A percentile compares a stretch with the other conserved stretches of the same genome.
These are phyloP conservation scores for Gallinago stenura DNA, from an alignment of 2,797 vertebrate genomes.

Conservation along the genomic window DNA sequence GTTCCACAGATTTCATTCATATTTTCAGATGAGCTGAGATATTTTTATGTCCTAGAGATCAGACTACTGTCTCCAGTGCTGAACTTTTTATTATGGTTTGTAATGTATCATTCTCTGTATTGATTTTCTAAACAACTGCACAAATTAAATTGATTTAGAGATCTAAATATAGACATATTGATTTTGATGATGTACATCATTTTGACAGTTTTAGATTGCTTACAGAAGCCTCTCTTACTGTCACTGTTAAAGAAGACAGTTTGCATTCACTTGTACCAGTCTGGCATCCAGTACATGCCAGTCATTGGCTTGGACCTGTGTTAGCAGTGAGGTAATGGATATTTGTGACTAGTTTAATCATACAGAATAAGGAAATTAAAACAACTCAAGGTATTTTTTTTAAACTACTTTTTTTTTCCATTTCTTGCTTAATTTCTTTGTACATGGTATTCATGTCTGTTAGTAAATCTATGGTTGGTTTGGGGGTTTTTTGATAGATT, in stretches of 20 bases:
- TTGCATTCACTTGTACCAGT: not conserved
- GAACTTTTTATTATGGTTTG: not conserved
- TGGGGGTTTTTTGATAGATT: not conserved
- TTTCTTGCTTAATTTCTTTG: not conserved
- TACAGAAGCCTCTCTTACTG: not conserved
- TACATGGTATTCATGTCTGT: not conserved
- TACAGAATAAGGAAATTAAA: not conserved
- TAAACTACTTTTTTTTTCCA: accelerated
- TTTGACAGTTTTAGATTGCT: not conserved
- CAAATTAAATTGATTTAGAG: not conserved
- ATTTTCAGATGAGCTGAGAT: not conserved
- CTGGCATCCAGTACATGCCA: not conserved
- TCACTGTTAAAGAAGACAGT: not conserved
- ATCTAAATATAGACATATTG: not conserved
- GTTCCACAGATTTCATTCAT: not conserved
- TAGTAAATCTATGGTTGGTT: not conserved
- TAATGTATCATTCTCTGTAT: not conserved
- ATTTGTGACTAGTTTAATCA: not conserved
- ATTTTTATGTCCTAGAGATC: not conserved
- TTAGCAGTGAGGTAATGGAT: not conserved
- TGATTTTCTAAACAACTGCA: not conserved
- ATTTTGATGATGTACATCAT: not conserved
- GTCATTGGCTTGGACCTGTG: not conserved
- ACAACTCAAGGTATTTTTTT: not conserved
- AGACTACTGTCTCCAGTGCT: not conserved